These are phyloP conservation scores for Ophioninae sp. DNA, from an alignment of 2,888 invertebrate genomes.

Conservation along the genomic window DNA sequence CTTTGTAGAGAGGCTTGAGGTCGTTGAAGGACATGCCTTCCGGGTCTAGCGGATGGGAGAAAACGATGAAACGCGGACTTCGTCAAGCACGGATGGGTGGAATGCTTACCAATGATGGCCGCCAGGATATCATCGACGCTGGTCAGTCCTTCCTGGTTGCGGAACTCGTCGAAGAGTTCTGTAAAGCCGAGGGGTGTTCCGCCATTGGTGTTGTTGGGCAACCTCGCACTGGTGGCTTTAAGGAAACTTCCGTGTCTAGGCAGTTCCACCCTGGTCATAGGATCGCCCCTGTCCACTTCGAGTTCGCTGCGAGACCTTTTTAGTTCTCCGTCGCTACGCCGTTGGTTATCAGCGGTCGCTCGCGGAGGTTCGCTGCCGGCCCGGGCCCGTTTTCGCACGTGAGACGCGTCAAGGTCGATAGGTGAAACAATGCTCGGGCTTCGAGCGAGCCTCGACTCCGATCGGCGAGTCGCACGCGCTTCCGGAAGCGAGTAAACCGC, in stretches of 20 bases:
- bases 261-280: slow-evolving; percentile 92
- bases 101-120: slow-evolving; percentile 86
- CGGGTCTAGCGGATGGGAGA: slow-evolving; percentile 83
- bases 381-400: slow-evolving; percentile 73
- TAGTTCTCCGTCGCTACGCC: slow-evolving; percentile 77
- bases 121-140: slow-evolving; percentile 94
- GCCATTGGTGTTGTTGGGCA: slow-evolving; percentile 84
- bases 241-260: slow-evolving; percentile 93
- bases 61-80: neutral
- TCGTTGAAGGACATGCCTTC: slow-evolving; percentile 97
- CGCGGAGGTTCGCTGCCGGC: slow-evolving; percentile 79
- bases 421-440: too few species aligned
- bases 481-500: slow-evolving; percentile 59
- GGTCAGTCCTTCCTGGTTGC: slow-evolving; percentile 93
- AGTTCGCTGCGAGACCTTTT: slow-evolving; percentile 81
- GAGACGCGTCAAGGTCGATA: slow-evolving; percentile 50
- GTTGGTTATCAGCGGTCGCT: slow-evolving; percentile 66
- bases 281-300: slow-evolving; percentile 87
- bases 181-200: slow-evolving; percentile 93
- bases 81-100: neutral
- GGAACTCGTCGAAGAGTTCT: slow-evolving; percentile 93
- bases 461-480: slow-evolving; percentile 40
- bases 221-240: slow-evolving; percentile 90
- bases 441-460: too few species aligned
- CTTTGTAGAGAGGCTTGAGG: slow-evolving; percentile 94